A percentile compares a stretch with the other conserved stretches of the same genome.
phyloP scores from a whole-genome alignment of 2,113 vertebrate genomes.

The Aptenodytes patagonicus region DNA sequence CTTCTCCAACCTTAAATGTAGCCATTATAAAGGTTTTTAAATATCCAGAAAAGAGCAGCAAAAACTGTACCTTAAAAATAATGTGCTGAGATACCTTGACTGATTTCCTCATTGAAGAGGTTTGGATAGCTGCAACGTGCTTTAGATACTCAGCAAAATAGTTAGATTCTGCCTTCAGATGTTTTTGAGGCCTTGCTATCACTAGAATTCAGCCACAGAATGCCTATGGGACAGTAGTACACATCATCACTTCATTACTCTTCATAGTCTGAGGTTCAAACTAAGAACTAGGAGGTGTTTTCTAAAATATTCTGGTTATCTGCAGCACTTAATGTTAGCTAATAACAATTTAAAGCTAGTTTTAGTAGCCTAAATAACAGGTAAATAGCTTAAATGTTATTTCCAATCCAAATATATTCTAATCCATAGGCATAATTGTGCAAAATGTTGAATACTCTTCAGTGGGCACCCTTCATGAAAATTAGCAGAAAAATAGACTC shows the following conservation, averaged over 20 bases:
- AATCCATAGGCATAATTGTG: background rate
- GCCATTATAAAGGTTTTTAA: background rate
- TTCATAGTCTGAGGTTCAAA: background rate
- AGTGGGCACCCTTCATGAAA: background rate
- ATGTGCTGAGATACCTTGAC: fast-evolving
- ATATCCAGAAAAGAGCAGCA: background rate
- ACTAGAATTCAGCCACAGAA: background rate
- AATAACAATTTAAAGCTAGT: background rate
- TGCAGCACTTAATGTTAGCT: background rate
- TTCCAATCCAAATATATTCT: background rate
- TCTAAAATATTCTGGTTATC: background rate
- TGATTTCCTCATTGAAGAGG: background rate
- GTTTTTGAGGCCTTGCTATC: background rate
- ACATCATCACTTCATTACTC: fast-evolving
- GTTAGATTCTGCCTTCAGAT: background rate
- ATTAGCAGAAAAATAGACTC: background rate
- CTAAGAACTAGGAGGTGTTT: background rate
- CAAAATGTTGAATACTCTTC: background rate
- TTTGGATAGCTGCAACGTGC: background rate
- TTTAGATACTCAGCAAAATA: background rate
- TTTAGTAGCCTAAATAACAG: background rate
- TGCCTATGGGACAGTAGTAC: background rate
- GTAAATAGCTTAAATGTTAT: background rate
- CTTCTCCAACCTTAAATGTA: background rate
- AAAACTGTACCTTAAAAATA: background rate